phyloP scores from a whole-genome alignment of 1,140 invertebrate genomes.

The Penaeus japonicus region DNA sequence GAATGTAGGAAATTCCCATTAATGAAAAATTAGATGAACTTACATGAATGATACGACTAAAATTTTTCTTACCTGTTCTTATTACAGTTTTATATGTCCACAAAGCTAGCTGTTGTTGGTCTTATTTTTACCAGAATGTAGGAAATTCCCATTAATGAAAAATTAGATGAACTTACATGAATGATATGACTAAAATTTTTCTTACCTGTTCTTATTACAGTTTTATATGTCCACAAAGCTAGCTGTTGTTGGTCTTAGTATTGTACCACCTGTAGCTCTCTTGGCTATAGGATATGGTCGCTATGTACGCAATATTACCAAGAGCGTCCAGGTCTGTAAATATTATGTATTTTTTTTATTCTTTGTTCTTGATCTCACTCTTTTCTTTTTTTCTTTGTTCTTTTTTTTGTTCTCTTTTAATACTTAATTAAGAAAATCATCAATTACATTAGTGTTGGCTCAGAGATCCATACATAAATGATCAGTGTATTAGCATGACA shows the following conservation, averaged over 20 bases:
- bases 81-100: constrained; percentile 85
- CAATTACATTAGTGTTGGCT: too few species aligned
- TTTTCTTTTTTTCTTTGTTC: background rate
- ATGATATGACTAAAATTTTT: background rate
- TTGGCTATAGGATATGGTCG: constrained; percentile 86
- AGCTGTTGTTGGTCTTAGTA: constrained; percentile 81
- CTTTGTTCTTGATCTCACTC: background rate
- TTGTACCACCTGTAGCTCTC: constrained; percentile 87
- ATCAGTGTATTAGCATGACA: too few species aligned
- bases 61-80: constrained; percentile 43
- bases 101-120: constrained; percentile 84
- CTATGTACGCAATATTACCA: constrained; percentile 85
- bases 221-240: constrained; percentile 90
- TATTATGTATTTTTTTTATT: background rate
- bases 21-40: background rate
- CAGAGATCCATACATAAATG: too few species aligned
- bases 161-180: constrained; percentile 28
- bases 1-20: background rate
- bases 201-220: constrained; percentile 64
- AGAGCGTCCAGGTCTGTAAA: constrained; percentile 71
- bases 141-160: background rate
- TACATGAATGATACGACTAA: constrained; percentile 18
- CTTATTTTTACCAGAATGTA: constrained; percentile 63
- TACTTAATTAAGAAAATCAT: too few species aligned
- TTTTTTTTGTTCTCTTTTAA: background rate